Base-by-base conservation (phyloP, 2,888 invertebrate genomes). In the Cactoblastis cactorum region DNA sequence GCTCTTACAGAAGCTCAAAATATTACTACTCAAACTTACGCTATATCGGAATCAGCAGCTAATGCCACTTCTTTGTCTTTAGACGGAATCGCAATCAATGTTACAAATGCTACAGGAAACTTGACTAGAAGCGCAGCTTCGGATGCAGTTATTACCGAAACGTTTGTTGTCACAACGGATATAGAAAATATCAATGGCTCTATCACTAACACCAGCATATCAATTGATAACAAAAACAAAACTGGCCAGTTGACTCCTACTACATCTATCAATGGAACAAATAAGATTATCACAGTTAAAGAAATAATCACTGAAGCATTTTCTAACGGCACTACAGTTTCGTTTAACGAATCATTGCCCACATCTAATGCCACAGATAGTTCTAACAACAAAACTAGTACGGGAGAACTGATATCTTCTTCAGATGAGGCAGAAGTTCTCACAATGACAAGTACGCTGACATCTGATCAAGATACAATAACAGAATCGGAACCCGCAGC, bases 401-500 rank as follows among this genome's bases (percentile, higher is more conserved):
- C 43, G 4, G 43, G 28, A 9, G 3, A n/a, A n/a, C 9, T 43
- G 28, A 15, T 11, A 0, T 24, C 43, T 3, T 12, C 43, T 28
- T 6, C 28, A 28, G 14, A 24, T 28, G 11, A 24, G 9, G 24
- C 43, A 14, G 28, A 48, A 17, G 33, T 45, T 35, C 6, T 53
- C 8, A 46, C 50, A 19, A 28, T 50, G 14, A 45, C 35, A 28
- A 47, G 41, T 11, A 50, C 46, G n/a, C 28, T 28, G 2, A 49
- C 39, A 9, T 22, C 19, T 17, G 39, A 50, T 19, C 18, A 28
- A 18, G 37, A 46, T 3, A 41, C 14, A 1, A 12, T 49, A 22
- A 46, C 34, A 3, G 41, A 41, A 14, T 9, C 43, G 0, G 9
- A 37, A 8, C 37, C 24, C 3, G n/a, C 1, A 9, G 18, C 1